Evolutionary conservation across 2,113 vertebrate genomes (phyloP).

Genomic region (Anas platyrhynchos): DNA sequence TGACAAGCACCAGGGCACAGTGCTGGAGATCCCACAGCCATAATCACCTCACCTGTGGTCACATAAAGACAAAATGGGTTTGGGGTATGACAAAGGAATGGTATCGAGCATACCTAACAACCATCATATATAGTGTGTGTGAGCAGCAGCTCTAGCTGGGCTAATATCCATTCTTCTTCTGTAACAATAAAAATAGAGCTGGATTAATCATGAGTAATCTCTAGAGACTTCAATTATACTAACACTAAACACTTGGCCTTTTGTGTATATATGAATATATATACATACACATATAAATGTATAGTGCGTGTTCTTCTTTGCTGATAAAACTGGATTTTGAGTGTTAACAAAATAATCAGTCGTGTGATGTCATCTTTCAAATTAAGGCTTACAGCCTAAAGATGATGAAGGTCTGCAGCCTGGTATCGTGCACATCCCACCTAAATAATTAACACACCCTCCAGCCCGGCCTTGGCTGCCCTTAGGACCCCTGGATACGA

Average conservation of each 20-base stretch:
- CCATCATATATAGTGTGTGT: background rate
- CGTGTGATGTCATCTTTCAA: background rate
- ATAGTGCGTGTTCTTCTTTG: background rate
- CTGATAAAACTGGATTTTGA: background rate
- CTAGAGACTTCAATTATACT: background rate
- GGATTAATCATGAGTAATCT: background rate
- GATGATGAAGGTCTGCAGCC: background rate
- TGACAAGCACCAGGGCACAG: background rate
- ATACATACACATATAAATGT: background rate
- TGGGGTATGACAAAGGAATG: background rate
- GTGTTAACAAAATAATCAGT: background rate
- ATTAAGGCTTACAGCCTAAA: background rate
- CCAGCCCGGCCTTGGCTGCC: slow-evolving; percentile 16
- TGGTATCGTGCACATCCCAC: background rate
- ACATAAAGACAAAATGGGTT: background rate
- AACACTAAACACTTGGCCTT: background rate
- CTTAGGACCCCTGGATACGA: background rate
- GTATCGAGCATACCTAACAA: background rate
- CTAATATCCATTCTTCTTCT: background rate
- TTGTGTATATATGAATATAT: background rate
- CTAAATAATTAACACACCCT: background rate
- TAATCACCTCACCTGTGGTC: background rate
- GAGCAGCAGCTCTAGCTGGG: background rate
- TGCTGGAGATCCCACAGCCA: background rate
- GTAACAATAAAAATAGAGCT: background rate